A percentile compares a stretch with the other conserved stretches of the same genome.
Evolutionary conservation across 2,888 invertebrate genomes (phyloP).

Genomic region (Peribatodes rhomboidaria): DNA sequence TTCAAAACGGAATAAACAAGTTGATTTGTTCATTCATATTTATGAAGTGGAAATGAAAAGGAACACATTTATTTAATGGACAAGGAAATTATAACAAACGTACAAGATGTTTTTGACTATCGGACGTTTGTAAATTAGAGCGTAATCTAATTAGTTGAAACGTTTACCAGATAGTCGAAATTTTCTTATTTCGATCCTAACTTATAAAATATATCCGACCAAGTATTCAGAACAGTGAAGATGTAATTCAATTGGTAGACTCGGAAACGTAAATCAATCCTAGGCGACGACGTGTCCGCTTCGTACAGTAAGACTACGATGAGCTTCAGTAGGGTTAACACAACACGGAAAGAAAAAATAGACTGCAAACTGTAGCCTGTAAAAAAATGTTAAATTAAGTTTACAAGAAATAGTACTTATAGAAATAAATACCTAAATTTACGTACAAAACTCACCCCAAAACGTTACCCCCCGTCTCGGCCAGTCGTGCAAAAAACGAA

Average conservation of each 20-base stretch:
- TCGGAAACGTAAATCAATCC: conserved; percentile 31
- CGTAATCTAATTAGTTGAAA: neutral
- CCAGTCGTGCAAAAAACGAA: too few species aligned
- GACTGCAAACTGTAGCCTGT: too few species aligned
- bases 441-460: too few species aligned
- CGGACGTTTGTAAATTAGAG: neutral
- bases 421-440: too few species aligned
- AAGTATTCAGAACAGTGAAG: conserved; percentile 3
- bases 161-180: neutral
- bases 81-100: too few species aligned
- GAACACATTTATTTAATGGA: neutral
- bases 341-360: too few species aligned
- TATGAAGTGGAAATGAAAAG: conserved; percentile 3
- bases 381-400: too few species aligned
- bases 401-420: too few species aligned
- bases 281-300: conserved; percentile 7
- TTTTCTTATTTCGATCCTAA: conserved; percentile 4
- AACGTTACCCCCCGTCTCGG: too few species aligned
- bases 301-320: conserved; percentile 5
- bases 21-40: conserved; percentile 19
- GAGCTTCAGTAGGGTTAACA: neutral
- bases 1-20: conserved; percentile 15
- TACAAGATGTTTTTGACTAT: too few species aligned
- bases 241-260: conserved; percentile 12
- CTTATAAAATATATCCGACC: conserved; percentile 10